Conservation (phyloP, 2,888 invertebrate genomes). For the Tipula confusa region DNA sequence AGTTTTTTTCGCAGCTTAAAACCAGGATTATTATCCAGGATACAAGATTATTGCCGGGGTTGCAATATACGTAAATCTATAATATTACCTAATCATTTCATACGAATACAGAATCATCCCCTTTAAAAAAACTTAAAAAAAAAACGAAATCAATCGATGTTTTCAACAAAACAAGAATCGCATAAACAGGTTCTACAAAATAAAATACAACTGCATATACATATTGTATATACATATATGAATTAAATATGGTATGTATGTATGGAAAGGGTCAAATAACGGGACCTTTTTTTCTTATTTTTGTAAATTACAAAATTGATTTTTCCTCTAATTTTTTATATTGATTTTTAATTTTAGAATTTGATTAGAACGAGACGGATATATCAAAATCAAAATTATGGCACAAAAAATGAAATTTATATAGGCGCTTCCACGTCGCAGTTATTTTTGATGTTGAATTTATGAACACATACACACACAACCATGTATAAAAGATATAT, state of each 20-base stretch:
- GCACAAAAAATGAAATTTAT: constrained; percentile 5
- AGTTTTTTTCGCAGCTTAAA: background rate
- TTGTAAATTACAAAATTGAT: constrained; percentile 16
- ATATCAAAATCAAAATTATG: background rate
- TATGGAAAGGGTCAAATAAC: constrained; percentile 29
- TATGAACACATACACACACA: background rate
- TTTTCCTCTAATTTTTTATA: background rate
- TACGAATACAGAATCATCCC: background rate
- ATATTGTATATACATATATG: background rate
- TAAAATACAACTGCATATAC: background rate
- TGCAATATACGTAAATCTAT: background rate
- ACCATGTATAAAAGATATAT: background rate
- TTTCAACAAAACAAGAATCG: background rate
- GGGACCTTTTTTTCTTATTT: background rate
- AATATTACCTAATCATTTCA: background rate
- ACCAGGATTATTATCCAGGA: background rate
- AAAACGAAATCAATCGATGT: background rate
- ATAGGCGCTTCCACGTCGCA: constrained; percentile 31
- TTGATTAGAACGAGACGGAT: background rate
- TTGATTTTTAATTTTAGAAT: background rate
- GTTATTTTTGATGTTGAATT: constrained; percentile 13
- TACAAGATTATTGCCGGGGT: background rate
- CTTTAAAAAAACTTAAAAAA: constrained; percentile 7
- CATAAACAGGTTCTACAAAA: constrained; percentile 15
- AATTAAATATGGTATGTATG: background rate